A percentile compares a stretch with the other conserved stretches of the same genome.
These are phyloP conservation scores for Linepithema humile DNA, from an alignment of 1,140 invertebrate genomes.

Conservation along the genomic window DNA sequence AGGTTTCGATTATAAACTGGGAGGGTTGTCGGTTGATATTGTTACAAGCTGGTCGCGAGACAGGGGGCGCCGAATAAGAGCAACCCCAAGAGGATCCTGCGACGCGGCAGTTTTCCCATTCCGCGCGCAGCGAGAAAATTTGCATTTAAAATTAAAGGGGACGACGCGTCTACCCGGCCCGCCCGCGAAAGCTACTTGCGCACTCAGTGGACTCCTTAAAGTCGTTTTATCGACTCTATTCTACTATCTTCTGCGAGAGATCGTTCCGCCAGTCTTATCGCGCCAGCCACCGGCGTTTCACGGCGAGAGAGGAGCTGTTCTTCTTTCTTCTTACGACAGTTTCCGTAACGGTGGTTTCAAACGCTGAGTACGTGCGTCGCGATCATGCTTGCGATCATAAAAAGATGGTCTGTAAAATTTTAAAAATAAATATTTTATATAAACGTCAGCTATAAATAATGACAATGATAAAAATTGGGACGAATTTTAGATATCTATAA, in stretches of 20 bases:
- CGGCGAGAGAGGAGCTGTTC: not conserved
- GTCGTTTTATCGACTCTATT: not conserved
- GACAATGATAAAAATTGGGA: too few relatives aligned
- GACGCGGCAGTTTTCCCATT: not conserved
- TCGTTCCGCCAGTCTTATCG: not conserved
- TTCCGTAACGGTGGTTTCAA: not conserved
- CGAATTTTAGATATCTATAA: too few relatives aligned
- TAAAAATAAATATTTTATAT: not conserved
- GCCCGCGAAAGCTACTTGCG: not conserved
- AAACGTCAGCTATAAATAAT: too few relatives aligned
- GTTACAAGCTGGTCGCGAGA: slow-evolving; percentile 8
- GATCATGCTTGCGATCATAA: not conserved
- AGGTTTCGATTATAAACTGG: slow-evolving; percentile 35
- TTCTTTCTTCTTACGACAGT: not conserved
- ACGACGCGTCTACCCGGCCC: not conserved
- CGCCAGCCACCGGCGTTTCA: not conserved
- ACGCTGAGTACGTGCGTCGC: not conserved
- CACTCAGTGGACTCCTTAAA: slow-evolving; percentile 1
- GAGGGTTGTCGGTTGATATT: not conserved
- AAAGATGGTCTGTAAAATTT: not conserved
- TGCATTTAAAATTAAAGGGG: slow-evolving; percentile 41
- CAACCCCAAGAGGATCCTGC: not conserved
- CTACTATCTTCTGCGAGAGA: not conserved
- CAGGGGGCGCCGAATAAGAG: not conserved
- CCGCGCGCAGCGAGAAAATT: not conserved